These are phyloP conservation scores for Euwallacea fornicatus DNA, from an alignment of 1,140 invertebrate genomes.

Conservation along the genomic window DNA sequence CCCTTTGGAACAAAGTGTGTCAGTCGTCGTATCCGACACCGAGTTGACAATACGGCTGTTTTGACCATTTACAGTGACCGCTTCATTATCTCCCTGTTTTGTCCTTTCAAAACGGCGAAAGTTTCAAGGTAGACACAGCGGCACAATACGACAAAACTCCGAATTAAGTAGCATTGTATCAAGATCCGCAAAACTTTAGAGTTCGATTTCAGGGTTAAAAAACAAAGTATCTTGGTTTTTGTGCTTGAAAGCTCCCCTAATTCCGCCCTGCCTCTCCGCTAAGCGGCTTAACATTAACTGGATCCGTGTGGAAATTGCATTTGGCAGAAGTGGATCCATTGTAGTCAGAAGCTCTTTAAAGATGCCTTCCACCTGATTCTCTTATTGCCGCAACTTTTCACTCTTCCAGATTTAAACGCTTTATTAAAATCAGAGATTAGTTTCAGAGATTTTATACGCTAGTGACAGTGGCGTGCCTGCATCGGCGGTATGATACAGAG, in stretches of 20 bases:
- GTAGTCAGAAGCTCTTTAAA: constrained; percentile 25
- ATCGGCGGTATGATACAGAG: not conserved
- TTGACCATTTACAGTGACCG: constrained; percentile 11
- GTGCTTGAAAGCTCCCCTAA: not conserved
- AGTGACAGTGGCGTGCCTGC: not conserved
- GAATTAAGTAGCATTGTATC: too few species aligned
- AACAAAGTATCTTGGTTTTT: too few species aligned
- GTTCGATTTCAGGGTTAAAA: too few species aligned
- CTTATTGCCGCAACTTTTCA: constrained; percentile 17
- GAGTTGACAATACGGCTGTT: constrained; percentile 11
- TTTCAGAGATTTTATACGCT: not conserved
- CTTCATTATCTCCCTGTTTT: constrained; percentile 9
- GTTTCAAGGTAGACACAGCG: constrained; percentile 11
- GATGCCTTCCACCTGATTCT: constrained; percentile 26
- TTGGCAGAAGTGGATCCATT: constrained; percentile 36
- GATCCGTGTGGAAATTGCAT: constrained; percentile 34
- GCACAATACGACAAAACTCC: not conserved
- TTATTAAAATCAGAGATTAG: constrained; percentile 23
- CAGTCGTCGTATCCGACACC: constrained; percentile 17
- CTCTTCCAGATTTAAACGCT: constrained; percentile 14
- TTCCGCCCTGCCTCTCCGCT: constrained; percentile 6
- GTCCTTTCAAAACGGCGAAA: constrained; percentile 3
- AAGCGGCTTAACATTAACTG: constrained; percentile 34
- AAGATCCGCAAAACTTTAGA: too few species aligned
- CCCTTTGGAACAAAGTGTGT: constrained; percentile 10